phyloP scores from a whole-genome alignment of 2,113 vertebrate species.

The Brienomyrus longianalis region DNA sequence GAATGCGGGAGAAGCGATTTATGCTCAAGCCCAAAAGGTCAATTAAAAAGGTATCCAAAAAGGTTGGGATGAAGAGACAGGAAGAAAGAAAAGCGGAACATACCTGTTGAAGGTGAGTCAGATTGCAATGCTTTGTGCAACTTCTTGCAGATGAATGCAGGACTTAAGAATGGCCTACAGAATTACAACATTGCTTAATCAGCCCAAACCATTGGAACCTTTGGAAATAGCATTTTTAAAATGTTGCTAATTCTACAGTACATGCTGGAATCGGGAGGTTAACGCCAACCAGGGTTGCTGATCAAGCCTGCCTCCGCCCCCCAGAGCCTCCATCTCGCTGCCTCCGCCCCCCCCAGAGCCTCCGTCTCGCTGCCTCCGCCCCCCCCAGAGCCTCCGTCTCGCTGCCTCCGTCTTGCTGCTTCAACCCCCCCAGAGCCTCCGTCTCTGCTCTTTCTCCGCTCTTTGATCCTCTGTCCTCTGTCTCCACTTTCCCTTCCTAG shows the following conservation, averaged over 20 bases:
- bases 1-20: background rate
- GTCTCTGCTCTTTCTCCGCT: no score
- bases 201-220: background rate
- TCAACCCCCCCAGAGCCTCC: background rate
- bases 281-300: background rate
- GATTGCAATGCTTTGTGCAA: background rate
- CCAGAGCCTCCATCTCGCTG: background rate
- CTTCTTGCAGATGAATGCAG: background rate
- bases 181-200: background rate
- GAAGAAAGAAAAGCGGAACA: background rate
- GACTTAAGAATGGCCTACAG: background rate
- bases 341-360: background rate
- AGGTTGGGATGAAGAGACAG: background rate
- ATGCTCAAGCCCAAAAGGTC: background rate
- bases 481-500: no score
- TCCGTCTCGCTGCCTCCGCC: background rate
- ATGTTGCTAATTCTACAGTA: background rate
- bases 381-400: background rate
- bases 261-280: background rate
- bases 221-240: background rate
- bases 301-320: background rate
- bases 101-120: background rate
- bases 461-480: no score
- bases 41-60: background rate
- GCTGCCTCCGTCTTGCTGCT: no score